Conservation (phyloP, 2,888 invertebrate species). For the Lumbricus terrestris region DNA sequence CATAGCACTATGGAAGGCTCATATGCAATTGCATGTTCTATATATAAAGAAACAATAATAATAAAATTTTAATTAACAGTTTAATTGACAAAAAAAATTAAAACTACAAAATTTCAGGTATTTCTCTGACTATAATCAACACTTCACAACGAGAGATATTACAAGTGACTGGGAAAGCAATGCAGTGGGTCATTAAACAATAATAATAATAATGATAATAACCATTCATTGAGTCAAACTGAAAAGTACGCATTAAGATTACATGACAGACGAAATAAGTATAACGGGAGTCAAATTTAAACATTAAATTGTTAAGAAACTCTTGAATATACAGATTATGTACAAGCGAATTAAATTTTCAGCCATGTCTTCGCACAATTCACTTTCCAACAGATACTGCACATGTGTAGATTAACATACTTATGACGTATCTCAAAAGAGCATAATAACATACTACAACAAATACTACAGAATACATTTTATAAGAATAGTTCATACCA, state of each 20-base stretch:
- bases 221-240: no score
- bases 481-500: no score
- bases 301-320: background rate
- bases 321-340: background rate
- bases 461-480: background rate
- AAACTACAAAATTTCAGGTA: background rate
- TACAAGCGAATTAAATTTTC: background rate
- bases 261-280: no score
- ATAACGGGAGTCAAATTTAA: no score
- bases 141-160: no score
- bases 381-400: background rate
- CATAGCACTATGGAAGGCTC: no score
- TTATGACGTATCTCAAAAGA: background rate
- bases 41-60: background rate
- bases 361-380: background rate
- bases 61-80: background rate
- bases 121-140: background rate
- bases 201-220: no score
- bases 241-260: no score
- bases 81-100: background rate
- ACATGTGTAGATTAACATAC: background rate
- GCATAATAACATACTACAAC: no score
- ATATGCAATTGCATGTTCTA: no score
- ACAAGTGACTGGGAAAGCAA: no score
- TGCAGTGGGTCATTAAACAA: no score